Base-by-base conservation (phyloP, 2,888 invertebrate species). In the Heliconius aoede region DNA sequence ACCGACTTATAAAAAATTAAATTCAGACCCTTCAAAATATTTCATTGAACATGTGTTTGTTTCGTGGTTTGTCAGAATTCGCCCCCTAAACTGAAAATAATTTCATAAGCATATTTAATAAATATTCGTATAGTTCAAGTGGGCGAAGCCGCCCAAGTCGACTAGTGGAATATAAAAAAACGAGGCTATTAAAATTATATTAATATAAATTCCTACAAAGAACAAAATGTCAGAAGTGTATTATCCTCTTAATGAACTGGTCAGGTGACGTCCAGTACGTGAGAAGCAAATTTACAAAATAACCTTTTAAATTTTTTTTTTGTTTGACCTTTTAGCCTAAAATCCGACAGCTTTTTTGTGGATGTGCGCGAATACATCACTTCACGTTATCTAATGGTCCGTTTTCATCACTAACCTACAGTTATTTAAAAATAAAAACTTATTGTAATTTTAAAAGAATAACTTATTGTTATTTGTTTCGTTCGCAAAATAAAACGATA, bases 271-370 rank as follows among this genome's bases (percentile, higher is more conserved):
- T 36, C 40, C 40, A 60, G 67, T 46, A 51, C 24, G 32, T 69
- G 61, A 21, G 69, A 69, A 62, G 69, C n/a, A 30, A 61, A 68
- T 74, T 74, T 69, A 69, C 51, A 51, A 61, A 60, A 61, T 32
- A 60, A 68, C 13, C 32, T 55, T 74, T 74, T 46, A 58, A 65
- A 46, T 46, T 28, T 24, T 11, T 36, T 73, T 74, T 68, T 72
- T 75, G 28, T 68, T 72, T 75, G 74, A 72, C 75, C 55, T 75
- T 72, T 78, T 75, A 64, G 68, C 74, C 61, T 69, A 74, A 74
- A 74, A 69, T 61, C 69, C 32, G 69, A 69, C 74, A 51, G 26
- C 9, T 74, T 69, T n/a, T 74, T 74, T 69, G 60, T 55, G 15
- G 40, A 46, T 60, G 21, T n/a, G 24, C 40, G 46, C 46, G 30